Evolutionary conservation across 2,888 invertebrate genomes (phyloP).

Genomic region (Nomada flava): DNA sequence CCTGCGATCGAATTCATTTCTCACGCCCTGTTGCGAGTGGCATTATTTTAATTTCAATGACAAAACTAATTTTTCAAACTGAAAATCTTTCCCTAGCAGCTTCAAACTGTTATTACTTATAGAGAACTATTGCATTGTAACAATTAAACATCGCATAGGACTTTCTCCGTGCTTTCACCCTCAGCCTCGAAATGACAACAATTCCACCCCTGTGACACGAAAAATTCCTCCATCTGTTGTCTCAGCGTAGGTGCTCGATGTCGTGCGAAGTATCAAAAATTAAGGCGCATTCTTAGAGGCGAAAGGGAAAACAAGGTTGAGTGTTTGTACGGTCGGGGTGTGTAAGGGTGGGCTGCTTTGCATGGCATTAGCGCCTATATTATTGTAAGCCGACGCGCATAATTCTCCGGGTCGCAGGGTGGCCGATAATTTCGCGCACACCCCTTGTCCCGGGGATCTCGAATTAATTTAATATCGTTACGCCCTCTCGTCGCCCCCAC

Average conservation of each 20-base stretch:
- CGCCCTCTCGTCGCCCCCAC: background rate
- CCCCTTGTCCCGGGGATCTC: constrained; percentile 28
- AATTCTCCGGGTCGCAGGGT: constrained; percentile 68
- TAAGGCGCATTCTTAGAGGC: constrained; percentile 51
- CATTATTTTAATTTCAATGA: background rate
- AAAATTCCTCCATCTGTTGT: constrained; percentile 33
- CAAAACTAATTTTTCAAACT: background rate
- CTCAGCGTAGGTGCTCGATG: constrained; percentile 20
- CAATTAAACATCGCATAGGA: background rate
- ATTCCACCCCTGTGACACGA: background rate
- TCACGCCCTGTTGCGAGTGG: too few relatives aligned
- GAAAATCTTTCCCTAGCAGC: too few relatives aligned
- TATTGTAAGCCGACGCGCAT: constrained; percentile 82
- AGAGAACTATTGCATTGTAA: background rate
- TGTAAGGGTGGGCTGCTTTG: constrained; percentile 68
- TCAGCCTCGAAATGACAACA: background rate
- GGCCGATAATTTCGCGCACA: constrained; percentile 43
- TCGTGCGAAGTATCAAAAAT: constrained; percentile 43
- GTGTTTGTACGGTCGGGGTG: constrained; percentile 48
- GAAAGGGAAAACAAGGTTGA: constrained; percentile 54
- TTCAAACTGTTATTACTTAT: too few relatives aligned
- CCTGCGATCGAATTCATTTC: too few relatives aligned
- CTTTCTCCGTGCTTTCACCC: background rate
- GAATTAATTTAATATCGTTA: constrained; percentile 60
- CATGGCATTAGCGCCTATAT: constrained; percentile 81